Evolutionary conservation across 92 coral and sea anemone genomes (phyloP), one percentile per base, ranked within the genome.

Genomic region (Phenganax marumi): DNA sequence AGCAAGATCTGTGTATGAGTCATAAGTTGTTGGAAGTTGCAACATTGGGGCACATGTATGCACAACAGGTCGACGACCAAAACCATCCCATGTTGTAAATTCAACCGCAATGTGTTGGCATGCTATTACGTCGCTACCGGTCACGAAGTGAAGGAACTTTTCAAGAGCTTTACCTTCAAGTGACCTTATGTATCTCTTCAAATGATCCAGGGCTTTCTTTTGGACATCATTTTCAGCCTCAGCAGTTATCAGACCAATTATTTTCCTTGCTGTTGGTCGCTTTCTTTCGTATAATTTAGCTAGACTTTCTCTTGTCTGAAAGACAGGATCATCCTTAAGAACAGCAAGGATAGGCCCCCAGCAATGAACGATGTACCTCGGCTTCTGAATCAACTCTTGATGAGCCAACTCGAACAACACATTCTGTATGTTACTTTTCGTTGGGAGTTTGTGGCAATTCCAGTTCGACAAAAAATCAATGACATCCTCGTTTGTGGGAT

Each of bases 11-110:
- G 66, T 80, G 66, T 77, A 86, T 16, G 80, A 79, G 53, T 68
- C 80, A 80, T 70, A 86, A 11, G 86, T 86, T 26, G 77, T 71
- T 18, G 89, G 89, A n/a, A 86, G 60, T 63, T 86, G 83, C 65
- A 86, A 57, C 57, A 64, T 58, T 0, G 86, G 89, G 63, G 77
- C 89, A 86, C 86, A 86, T 71, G 89, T 86, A 74, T 86, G 89
- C 65, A 81, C 86, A 75, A 81, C 63, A 50, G 86, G 86, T 73
- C 83, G 71, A 50, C 89, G 76, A 62, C 69, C 79, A 4, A 82
- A 65, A 43, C 71, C 79, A 70, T 82, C 85, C 25, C 70, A 39
- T 22, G 57, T n/a, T n/a, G n/a, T n/a, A n/a, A n/a, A n/a, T n/a
- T n/a, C n/a, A n/a, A n/a, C n/a, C n/a, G n/a, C n/a, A n/a, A n/a